phyloP scores from a whole-genome alignment of 30 jellyfish, hydroid and myxozoan genomes.

The Turritopsis rubra region DNA sequence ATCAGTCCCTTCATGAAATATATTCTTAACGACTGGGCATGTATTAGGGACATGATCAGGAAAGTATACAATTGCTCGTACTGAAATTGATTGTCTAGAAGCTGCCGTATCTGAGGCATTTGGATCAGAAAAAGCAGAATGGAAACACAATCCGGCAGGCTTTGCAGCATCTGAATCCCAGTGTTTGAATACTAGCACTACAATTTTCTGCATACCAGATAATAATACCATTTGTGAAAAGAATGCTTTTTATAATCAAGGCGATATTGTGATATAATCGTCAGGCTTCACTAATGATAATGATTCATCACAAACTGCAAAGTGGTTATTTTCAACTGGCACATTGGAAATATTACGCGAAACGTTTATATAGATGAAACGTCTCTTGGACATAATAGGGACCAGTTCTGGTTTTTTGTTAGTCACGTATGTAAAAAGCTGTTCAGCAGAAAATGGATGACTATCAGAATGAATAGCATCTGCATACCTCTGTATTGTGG shows the following conservation, averaged over 20 bases:
- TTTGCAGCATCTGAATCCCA: slow-evolving; percentile 32
- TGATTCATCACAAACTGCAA: slow-evolving; percentile 42
- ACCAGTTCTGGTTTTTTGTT: background rate
- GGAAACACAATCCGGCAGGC: slow-evolving; percentile 36
- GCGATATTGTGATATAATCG: slow-evolving; percentile 33
- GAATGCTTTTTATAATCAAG: slow-evolving; percentile 26
- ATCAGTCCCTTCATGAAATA: slow-evolving; percentile 2
- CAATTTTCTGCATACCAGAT: slow-evolving; percentile 31
- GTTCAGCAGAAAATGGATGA: background rate
- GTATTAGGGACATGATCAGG: slow-evolving; percentile 48
- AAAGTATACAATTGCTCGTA: slow-evolving; percentile 36
- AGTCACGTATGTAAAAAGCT: background rate
- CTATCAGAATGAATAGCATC: background rate
- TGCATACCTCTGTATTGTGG: background rate
- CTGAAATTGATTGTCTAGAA: slow-evolving; percentile 39
- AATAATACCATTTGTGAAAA: slow-evolving; percentile 48
- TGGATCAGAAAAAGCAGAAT: slow-evolving; percentile 33
- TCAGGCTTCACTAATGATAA: slow-evolving; percentile 38
- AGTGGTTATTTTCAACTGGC: slow-evolving; percentile 38
- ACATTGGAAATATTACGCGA: slow-evolving; percentile 41
- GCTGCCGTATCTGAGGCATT: slow-evolving; percentile 29
- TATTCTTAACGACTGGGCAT: slow-evolving; percentile 16
- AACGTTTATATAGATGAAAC: slow-evolving; percentile 30
- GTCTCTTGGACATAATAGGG: background rate
- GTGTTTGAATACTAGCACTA: slow-evolving; percentile 35